Evolutionary conservation across 2,113 vertebrate species (phyloP).

Genomic region (Reinhardtius hippoglossoides): DNA sequence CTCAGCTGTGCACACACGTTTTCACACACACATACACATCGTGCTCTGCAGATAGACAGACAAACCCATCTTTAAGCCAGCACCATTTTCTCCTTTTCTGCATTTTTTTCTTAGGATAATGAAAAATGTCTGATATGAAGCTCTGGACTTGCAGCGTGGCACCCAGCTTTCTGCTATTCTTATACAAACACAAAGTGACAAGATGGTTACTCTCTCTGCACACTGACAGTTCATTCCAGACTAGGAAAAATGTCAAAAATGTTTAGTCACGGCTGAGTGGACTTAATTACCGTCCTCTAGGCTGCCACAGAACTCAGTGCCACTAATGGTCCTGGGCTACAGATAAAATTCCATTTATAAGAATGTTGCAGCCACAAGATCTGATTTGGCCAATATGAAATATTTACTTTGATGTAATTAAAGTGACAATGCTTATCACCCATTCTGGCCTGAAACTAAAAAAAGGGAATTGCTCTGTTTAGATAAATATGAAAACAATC

Average conservation of each 20-base stretch:
- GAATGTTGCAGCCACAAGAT: conserved; percentile 94
- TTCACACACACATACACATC: conserved; percentile 4
- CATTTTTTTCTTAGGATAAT: conserved; percentile 43
- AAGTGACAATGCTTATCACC: conserved; percentile 87
- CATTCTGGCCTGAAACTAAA: conserved; percentile 10
- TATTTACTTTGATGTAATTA: conserved; percentile 97
- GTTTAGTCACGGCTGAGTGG: conserved; percentile 97
- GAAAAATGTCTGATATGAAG: conserved; percentile 67
- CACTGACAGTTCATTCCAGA: conserved; percentile 98
- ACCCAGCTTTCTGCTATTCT: conserved; percentile 85
- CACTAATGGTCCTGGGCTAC: conserved; percentile 95
- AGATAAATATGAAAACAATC: conserved; percentile 54
- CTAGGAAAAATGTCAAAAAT: conserved; percentile 99
- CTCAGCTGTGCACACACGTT: conserved; percentile 4
- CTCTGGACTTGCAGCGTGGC: conserved; percentile 58
- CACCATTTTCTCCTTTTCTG: conserved; percentile 47
- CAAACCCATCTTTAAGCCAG: conserved; percentile 54
- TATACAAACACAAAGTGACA: conserved; percentile 93
- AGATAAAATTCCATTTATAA: conserved; percentile 98
- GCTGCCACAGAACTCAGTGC: conserved; percentile 89
- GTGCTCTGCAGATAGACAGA: conserved; percentile 30
- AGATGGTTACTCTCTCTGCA: conserved; percentile 92
- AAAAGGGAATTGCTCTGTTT: conserved; percentile 46
- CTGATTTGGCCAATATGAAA: conserved; percentile 98
- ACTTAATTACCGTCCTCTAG: conserved; percentile 97